Conservation (phyloP, 2,797 vertebrate species). For the Amblyraja radiata region DNA sequence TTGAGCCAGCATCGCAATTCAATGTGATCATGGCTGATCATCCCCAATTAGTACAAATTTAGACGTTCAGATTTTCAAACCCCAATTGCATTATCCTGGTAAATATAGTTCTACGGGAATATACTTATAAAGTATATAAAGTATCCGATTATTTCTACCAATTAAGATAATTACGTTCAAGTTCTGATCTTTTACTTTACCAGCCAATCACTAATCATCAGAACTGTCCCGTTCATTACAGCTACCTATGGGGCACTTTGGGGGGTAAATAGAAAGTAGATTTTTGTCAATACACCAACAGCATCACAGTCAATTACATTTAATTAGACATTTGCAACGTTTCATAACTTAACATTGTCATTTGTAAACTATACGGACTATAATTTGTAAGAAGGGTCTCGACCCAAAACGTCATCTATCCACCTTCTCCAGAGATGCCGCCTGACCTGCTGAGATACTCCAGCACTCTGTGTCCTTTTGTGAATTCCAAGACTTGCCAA, state of each 20-base stretch:
- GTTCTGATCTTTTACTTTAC: background rate
- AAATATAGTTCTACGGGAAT: background rate
- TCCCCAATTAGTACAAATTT: background rate
- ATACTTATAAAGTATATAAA: background rate
- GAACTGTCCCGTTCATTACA: background rate
- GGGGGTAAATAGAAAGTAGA: background rate
- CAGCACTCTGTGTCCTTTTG: no score
- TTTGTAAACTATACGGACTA: background rate
- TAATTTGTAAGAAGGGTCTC: background rate
- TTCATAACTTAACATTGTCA: background rate
- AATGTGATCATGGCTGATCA: no score
- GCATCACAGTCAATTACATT: background rate
- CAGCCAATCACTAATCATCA: background rate
- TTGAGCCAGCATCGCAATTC: no score
- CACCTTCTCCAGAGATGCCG: no score
- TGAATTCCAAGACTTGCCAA: background rate
- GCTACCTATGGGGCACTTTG: background rate
- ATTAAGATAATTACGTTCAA: background rate
- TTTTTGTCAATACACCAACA: background rate
- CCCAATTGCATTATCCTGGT: background rate
- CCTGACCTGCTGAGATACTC: no score
- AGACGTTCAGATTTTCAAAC: background rate
- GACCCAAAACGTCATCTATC: no score
- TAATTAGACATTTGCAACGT: background rate
- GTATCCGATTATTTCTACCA: background rate